Conservation (phyloP, 2,113 vertebrate genomes). For the Felis chaus region DNA sequence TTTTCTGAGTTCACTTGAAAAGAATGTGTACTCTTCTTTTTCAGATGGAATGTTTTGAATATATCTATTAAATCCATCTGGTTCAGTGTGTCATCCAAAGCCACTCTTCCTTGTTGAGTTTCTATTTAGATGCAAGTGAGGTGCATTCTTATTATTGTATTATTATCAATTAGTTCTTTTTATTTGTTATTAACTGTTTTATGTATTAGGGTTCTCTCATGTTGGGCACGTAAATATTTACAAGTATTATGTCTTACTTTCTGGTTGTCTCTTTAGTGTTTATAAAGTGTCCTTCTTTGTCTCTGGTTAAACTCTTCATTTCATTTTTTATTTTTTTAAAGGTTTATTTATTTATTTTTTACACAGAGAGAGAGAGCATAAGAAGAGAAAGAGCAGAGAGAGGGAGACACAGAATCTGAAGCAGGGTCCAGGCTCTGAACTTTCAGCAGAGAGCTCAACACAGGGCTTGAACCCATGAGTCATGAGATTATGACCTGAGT, state of each 20-base stretch:
- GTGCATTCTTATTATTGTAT: neutral
- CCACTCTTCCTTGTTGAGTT: neutral
- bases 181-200: neutral
- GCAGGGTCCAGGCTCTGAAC: too few species aligned
- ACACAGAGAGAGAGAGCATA: neutral
- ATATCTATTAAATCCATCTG: neutral
- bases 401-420: neutral
- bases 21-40: neutral
- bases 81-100: neutral
- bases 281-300: neutral
- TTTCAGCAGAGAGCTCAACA: neutral
- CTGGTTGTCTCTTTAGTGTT: neutral
- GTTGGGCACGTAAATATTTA: neutral
- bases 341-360: neutral
- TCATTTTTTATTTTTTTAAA: neutral
- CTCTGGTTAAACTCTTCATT: neutral
- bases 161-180: neutral
- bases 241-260: neutral
- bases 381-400: neutral
- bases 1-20: neutral
- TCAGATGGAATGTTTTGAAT: neutral
- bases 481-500: neutral
- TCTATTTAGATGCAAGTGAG: neutral
- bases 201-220: neutral
- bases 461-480: neutral